Evolutionary conservation across 2,888 invertebrate species (phyloP).

Genomic region (Clusia tigrina): DNA sequence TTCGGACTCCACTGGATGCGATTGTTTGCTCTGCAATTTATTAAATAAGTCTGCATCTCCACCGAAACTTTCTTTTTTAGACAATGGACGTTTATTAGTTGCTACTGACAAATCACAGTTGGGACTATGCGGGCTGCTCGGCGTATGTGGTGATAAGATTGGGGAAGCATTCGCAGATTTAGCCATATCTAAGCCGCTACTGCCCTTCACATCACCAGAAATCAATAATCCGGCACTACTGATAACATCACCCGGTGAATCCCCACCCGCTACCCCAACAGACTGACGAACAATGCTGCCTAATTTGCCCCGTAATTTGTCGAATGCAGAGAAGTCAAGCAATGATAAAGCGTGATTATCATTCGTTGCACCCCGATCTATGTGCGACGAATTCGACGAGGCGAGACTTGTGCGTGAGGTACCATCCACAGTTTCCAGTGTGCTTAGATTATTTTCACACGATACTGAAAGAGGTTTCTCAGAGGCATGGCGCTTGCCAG

Average conservation of each 20-base stretch:
- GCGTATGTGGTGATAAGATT: conserved; percentile 58
- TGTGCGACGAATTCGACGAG: conserved; percentile 53
- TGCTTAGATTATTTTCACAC: conserved; percentile 62
- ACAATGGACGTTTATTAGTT: conserved; percentile 67
- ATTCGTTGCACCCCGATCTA: conserved; percentile 38
- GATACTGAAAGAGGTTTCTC: conserved; percentile 63
- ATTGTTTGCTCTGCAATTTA: conserved; percentile 70
- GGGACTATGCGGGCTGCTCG: conserved; percentile 71
- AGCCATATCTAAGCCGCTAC: conserved; percentile 22
- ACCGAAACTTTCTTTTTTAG: conserved; percentile 75
- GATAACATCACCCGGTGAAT: conserved; percentile 55
- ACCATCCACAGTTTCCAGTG: conserved; percentile 62
- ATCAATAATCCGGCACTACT: conserved; percentile 69
- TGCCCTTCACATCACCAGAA: conserved; percentile 58
- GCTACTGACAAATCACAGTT: conserved; percentile 65
- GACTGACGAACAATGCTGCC: conserved; percentile 73
- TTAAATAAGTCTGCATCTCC: conserved; percentile 81
- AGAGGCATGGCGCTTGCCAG: conserved; percentile 71
- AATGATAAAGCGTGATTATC: conserved; percentile 39
- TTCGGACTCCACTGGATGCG: conserved; percentile 39
- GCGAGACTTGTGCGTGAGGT: conserved; percentile 64
- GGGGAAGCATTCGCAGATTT: conserved; percentile 15
- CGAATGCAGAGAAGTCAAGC: conserved; percentile 67
- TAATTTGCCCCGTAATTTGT: conserved; percentile 69
- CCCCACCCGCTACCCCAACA: conserved; percentile 46